Base-by-base conservation (phyloP, 2,113 vertebrate genomes). In the Dasyprocta punctata region DNA sequence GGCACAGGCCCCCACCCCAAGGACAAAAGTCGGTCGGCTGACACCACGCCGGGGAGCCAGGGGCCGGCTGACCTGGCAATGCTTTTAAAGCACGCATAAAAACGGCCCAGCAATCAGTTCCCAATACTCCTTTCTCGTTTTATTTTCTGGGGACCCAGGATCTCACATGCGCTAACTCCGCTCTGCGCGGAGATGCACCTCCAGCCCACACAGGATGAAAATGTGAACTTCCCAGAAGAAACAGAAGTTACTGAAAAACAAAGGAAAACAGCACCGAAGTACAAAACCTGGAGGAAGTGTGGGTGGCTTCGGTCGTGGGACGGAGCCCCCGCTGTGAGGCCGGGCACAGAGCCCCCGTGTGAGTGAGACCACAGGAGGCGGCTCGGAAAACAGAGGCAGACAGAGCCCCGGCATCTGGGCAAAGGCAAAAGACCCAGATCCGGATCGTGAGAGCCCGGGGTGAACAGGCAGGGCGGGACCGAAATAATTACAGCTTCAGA, bases 251-350 rank as follows among this genome's bases (percentile, higher is more conserved):
- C 36, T 30, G 28, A 52, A 67, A 47, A 36, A 17, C 60, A 24
- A n/a, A 24, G 63, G 61, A 38, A 56, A 36, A 24, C 6, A 56
- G 41, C 69, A 63, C 44, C 44, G 49, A 83, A 63, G 47, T 13
- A 26, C 30, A 33, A 30, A 19, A 17, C 54, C 3, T 5, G 13
- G 26, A 41, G 1, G 3, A 0, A 78, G 17, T 24, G 10, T 1
- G 11, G 30, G 17, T 11, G 47, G 33, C 7, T 38, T n/a, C 33
- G 6, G 3, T 3, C 3, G 11, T 0, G 14, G 28, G 94, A 13
- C 13, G 20, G 28, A 61, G 4, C 0, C 19, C 0, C 0, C 52
- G 2, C 3, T 7, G 1, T 3, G 26, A 44, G 89, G 54, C 14
- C 69, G 47, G 67, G 36, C 10, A 3, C 0, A 33, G 56, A 7